These are phyloP conservation scores for Griposia aprilina DNA, from an alignment of 2,888 invertebrate species.

Conservation along the genomic window DNA sequence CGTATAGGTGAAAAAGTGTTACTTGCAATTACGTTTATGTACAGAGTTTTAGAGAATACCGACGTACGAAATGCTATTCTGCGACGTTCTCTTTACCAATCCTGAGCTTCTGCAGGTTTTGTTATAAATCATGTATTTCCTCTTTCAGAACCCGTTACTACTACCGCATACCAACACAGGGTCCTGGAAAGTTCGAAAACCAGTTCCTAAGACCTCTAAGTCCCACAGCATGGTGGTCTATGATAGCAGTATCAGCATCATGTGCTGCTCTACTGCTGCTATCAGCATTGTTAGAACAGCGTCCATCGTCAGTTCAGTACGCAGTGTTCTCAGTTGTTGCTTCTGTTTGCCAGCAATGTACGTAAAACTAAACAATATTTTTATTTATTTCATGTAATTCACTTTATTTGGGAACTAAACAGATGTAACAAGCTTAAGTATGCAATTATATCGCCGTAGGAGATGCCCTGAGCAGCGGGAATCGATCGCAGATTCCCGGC, in stretches of 20 bases:
- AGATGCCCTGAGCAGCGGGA: no score
- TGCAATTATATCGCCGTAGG: neutral
- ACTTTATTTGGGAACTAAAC: neutral
- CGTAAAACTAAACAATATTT: conserved; percentile 54
- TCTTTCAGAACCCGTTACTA: conserved; percentile 81
- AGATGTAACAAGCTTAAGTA: neutral
- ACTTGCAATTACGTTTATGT: neutral
- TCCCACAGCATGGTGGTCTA: conserved; percentile 80
- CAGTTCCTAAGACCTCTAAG: conserved; percentile 87
- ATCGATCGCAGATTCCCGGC: no score
- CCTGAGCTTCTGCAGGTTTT: neutral
- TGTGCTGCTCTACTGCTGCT: conserved; percentile 79
- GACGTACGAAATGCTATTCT: neutral
- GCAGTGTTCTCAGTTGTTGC: conserved; percentile 85
- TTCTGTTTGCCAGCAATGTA: conserved; percentile 86
- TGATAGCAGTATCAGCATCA: conserved; percentile 73
- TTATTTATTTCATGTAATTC: neutral
- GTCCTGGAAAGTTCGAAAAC: conserved; percentile 83
- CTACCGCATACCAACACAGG: conserved; percentile 81
- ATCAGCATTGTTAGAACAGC: conserved; percentile 77
- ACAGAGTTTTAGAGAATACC: neutral
- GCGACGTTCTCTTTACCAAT: neutral
- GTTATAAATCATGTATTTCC: neutral
- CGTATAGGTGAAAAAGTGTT: neutral
- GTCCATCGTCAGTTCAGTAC: conserved; percentile 75